phyloP scores from a whole-genome alignment of 2,797 vertebrate species.

The Spheniscus humboldti region DNA sequence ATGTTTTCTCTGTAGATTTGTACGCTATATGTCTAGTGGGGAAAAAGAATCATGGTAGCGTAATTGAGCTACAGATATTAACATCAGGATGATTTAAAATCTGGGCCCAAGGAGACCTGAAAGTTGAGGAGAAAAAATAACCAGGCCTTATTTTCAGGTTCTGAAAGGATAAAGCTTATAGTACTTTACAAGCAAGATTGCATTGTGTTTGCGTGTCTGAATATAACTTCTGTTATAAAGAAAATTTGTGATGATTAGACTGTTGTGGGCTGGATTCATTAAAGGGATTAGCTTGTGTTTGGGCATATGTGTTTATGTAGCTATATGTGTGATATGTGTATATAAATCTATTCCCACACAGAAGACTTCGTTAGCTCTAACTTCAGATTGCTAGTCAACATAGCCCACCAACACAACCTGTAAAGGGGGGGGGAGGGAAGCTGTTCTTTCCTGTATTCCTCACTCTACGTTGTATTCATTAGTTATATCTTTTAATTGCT shows the following conservation, averaged over 20 bases:
- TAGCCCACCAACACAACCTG: background rate
- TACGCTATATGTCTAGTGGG: background rate
- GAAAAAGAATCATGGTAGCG: background rate
- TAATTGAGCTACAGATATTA: background rate
- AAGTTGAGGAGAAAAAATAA: background rate
- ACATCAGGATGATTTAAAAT: background rate
- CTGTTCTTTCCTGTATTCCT: background rate
- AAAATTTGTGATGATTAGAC: background rate
- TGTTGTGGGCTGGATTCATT: constrained; percentile 10
- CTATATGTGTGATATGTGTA: background rate
- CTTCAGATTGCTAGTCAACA: background rate
- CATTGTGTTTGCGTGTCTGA: background rate
- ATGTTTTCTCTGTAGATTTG: background rate
- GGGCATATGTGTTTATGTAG: constrained; percentile 29
- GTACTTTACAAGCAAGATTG: background rate
- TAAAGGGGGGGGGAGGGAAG: background rate
- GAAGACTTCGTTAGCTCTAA: background rate
- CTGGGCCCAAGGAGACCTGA: background rate
- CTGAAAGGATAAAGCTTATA: background rate
- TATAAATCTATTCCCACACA: constrained; percentile 17
- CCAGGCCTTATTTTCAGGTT: background rate
- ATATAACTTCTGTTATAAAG: background rate
- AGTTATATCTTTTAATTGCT: background rate
- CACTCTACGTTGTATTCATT: background rate
- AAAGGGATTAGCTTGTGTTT: constrained; percentile 27